Evolutionary conservation across 2,888 invertebrate species (phyloP), one percentile per base, ranked within the genome.

Genomic region (Podotricha telesiphe): DNA sequence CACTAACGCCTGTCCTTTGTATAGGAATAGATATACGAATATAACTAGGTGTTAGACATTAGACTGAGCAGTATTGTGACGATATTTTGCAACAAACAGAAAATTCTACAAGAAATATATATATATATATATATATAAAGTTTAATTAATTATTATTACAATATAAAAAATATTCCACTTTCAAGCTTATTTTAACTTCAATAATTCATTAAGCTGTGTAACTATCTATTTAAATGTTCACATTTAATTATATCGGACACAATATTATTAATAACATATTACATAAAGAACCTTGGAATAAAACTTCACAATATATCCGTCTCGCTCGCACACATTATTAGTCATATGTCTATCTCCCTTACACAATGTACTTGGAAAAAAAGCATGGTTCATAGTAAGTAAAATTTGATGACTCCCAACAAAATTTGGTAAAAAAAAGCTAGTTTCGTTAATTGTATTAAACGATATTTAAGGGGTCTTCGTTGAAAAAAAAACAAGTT

Each of bases 251-350:
- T 45, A 53, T 42, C 34, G 28, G 63, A 63, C 37, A 28, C 28
- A 28, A n/a, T n/a, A n/a, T n/a, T 28, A 28, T 28, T 28, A 28
- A 53, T 53, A 22, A 11, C n/a, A n/a, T n/a, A n/a, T n/a, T n/a
- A n/a, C n/a, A n/a, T 50, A 22, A 58, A 40, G 42, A 58, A 45
- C 22, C 8, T 59, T 42, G 42, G 42, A 59, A 51, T 28, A 51
- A 50, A 42, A 17, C 10, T 66, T 42, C 40, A 40, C 28, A 59
- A 17, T 67, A 40, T 67, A 28, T 65, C 42, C 17, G 34, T 65
- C 45, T 42, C 65, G 65, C 55, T 70, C 63, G 51, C 70, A 64
- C 69, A 61, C 61, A 61, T 61, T 47, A 47, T 40, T 8, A 45
- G 53, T 53, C 67, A 61, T 53, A 67, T 67, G 64, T 59, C 53